Evolutionary conservation across 2,797 vertebrate species (phyloP).

Genomic region (Ambastaia sidthimunki): DNA sequence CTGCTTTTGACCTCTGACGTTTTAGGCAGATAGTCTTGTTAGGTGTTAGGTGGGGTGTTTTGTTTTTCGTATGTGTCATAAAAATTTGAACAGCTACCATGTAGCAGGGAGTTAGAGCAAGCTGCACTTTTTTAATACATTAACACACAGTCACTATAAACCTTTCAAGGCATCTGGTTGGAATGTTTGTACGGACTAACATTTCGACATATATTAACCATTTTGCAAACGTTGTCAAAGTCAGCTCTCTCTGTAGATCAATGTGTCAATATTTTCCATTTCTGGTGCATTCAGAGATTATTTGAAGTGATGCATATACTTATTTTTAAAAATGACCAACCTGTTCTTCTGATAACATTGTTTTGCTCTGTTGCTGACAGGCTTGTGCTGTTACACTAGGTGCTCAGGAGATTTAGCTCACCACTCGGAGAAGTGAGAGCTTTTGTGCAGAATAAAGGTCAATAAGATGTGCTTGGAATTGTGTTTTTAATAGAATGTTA

Average conservation of each 20-base stretch:
- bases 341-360: too few species aligned
- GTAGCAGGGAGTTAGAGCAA: too few species aligned
- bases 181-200: too few species aligned
- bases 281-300: background rate
- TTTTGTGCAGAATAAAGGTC: constrained; percentile 1
- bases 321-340: too few species aligned
- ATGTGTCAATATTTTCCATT: background rate
- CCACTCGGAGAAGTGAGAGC: too few species aligned
- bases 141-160: too few species aligned
- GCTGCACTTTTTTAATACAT: too few species aligned
- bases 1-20: background rate
- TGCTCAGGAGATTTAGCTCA: too few species aligned
- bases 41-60: background rate
- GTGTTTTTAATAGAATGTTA: background rate
- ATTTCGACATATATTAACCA: background rate
- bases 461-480: background rate
- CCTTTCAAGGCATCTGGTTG: too few species aligned
- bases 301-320: too few species aligned
- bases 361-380: background rate
- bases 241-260: background rate
- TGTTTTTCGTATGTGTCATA: background rate
- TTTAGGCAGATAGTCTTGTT: too few species aligned
- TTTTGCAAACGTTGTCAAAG: background rate
- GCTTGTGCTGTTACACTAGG: background rate
- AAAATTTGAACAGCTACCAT: background rate